Conservation (phyloP, 2,797 vertebrate genomes). For the Gymnothorax reevesii region DNA sequence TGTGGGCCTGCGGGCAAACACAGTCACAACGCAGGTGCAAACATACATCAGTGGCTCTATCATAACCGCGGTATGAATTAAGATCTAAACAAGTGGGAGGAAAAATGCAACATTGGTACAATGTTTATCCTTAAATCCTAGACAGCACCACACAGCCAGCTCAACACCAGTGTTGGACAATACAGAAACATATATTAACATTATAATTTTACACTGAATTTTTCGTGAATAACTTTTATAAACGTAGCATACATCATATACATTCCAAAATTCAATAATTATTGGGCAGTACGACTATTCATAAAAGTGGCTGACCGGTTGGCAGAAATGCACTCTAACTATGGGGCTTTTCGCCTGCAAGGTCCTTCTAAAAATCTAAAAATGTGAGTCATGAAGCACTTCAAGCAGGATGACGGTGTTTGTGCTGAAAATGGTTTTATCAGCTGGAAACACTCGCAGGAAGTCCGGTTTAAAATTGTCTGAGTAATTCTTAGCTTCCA, state of each 20-base stretch:
- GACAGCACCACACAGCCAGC: not conserved
- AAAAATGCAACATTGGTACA: not conserved
- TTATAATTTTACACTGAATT: not conserved
- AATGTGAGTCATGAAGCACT: conserved; percentile 44
- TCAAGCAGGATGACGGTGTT: conserved; percentile 58
- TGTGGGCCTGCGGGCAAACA: not conserved
- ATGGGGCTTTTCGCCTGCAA: not conserved
- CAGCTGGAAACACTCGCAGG: conserved; percentile 83
- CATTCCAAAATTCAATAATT: not conserved
- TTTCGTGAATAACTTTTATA: not conserved
- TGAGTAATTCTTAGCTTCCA: conserved; percentile 81
- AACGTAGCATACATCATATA: not conserved
- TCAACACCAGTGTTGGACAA: not conserved
- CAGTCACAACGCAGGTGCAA: not conserved
- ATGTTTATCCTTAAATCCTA: no score
- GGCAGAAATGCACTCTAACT: not conserved
- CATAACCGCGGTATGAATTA: not conserved
- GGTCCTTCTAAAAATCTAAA: no score
- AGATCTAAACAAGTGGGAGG: not conserved
- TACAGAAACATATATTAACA: not conserved
- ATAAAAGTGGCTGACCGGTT: not conserved
- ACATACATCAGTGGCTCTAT: not conserved
- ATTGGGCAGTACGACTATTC: not conserved
- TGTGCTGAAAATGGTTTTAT: conserved; percentile 76
- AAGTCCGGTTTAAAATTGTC: conserved; percentile 85